Evolutionary conservation across 2,888 invertebrate genomes (phyloP), one percentile per base, ranked within the genome.

Genomic region (Trichacis sp.): DNA sequence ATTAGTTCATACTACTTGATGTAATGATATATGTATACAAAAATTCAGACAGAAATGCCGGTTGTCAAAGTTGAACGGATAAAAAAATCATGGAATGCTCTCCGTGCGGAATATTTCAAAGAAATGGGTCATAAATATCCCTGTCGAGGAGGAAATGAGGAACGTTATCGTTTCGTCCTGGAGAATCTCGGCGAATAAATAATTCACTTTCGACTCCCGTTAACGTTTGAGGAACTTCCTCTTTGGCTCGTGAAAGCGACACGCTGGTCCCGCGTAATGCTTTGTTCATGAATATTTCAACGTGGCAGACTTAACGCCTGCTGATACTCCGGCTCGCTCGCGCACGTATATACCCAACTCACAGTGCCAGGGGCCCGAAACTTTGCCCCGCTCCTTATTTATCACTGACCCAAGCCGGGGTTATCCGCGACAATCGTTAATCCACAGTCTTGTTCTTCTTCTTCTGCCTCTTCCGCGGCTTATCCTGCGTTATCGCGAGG

Each of bases 381-480:
- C 14, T 46, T 46, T 12, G 29, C 29, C 24, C 24, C 29, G 24
- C 46, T 12, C 33, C 56, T 45, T 48, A 43, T 60, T 51, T 46
- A 62, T 63, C 62, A 45, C 63, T 68, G 58, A 71, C 55, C 68
- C 46, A 1, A 15, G 46, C 19, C 52, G 15, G 18, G 72, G 73
- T 71, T 73, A 73, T 71, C 68, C 67, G 17, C 17, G 12, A 46
- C 52, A 45, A 69, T 65, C 73, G 68, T 71, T 73, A 67, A 73
- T 73, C 70, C 72, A 64, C 63, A 59, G 65, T 64, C 62, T 70
- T n/a, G n/a, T n/a, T n/a, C n/a, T n/a, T n/a, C n/a, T n/a, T n/a
- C n/a, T n/a, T n/a, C n/a, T n/a, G n/a, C n/a, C n/a, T 73, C 62
- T 24, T 53, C 40, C 45, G 36, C 17, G 51, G 49, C 62, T 64